Conservation (phyloP, 2,797 vertebrate genomes). For the Tiaroga cobitis region DNA sequence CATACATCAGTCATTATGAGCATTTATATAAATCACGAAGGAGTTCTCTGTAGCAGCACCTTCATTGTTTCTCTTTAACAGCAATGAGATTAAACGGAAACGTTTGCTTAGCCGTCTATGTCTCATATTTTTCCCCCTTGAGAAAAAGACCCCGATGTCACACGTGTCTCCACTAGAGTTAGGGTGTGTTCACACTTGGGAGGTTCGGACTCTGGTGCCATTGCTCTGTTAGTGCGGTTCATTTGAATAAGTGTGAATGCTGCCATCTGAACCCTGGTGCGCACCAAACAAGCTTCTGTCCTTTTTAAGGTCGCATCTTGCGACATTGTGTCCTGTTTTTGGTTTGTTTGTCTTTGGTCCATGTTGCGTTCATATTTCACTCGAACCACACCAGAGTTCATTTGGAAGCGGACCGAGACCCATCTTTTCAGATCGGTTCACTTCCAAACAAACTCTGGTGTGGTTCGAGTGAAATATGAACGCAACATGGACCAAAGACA, state of each 20-base stretch:
- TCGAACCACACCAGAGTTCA: too few relatives aligned
- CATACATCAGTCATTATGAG: constrained; percentile 10
- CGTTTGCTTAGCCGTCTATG: not conserved
- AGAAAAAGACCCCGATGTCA: not conserved
- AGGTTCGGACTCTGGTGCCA: not conserved
- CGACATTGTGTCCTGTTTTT: not conserved
- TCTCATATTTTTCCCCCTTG: not conserved
- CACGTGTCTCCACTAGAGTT: not conserved
- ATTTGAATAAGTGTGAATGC: not conserved
- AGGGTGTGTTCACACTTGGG: not conserved
- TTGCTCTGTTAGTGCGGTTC: too few relatives aligned
- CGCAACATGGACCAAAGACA: not conserved
- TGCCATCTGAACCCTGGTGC: not conserved
- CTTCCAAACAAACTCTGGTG: too few relatives aligned
- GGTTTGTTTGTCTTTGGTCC: not conserved
- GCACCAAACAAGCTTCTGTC: not conserved
- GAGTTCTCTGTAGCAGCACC: not conserved
- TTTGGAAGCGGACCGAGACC: too few relatives aligned
- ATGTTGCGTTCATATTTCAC: not conserved
- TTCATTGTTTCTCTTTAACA: constrained; percentile 55
- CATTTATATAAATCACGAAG: constrained; percentile 16
- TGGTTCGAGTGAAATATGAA: not conserved
- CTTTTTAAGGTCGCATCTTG: not conserved
- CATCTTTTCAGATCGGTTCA: too few relatives aligned
- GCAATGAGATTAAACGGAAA: constrained; percentile 23